Evolutionary conservation across 2,113 vertebrate species (phyloP).

Genomic region (Takifugu bimaculatus): DNA sequence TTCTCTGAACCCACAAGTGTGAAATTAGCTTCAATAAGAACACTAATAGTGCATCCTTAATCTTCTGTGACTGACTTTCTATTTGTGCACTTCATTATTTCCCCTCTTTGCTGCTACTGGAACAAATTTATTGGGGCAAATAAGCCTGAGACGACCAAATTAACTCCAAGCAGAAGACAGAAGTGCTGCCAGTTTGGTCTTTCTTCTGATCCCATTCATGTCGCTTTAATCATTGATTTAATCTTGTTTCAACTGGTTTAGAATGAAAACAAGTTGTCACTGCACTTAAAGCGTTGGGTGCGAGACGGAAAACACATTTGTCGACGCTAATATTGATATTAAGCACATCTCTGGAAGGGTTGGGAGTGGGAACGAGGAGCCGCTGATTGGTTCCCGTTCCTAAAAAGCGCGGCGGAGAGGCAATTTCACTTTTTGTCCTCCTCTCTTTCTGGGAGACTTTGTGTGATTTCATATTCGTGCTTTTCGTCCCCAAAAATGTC

Average conservation of each 20-base stretch:
- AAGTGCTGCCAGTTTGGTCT: slow-evolving; percentile 33
- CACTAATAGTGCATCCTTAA: slow-evolving; percentile 16
- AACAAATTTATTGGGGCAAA: slow-evolving; percentile 49
- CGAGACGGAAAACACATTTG: slow-evolving; percentile 40
- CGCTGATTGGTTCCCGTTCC: slow-evolving; percentile 61
- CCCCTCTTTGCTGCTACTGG: slow-evolving; percentile 31
- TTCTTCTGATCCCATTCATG: slow-evolving; percentile 26
- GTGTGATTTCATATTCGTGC: slow-evolving; percentile 42
- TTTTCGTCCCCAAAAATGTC: slow-evolving; percentile 62
- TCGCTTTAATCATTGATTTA: slow-evolving; percentile 5
- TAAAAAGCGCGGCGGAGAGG: slow-evolving; percentile 49
- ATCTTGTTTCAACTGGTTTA: slow-evolving; percentile 21
- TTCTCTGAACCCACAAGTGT: slow-evolving; percentile 45
- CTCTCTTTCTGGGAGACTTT: slow-evolving; percentile 45
- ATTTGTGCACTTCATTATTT: slow-evolving; percentile 51
- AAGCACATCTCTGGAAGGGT: slow-evolving; percentile 40
- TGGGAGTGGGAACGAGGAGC: slow-evolving; percentile 47
- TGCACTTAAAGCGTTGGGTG: slow-evolving; percentile 19
- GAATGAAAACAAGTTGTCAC: slow-evolving; percentile 21
- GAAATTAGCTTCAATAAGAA: slow-evolving; percentile 49
- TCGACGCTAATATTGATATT: slow-evolving; percentile 58
- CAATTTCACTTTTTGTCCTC: slow-evolving; percentile 61
- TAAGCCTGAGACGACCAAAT: slow-evolving; percentile 43
- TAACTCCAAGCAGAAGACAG: slow-evolving; percentile 49
- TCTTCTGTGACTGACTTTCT: slow-evolving; percentile 16